Base-by-base conservation (phyloP, 2,888 invertebrate species). In the Conops quadrifasciatus region DNA sequence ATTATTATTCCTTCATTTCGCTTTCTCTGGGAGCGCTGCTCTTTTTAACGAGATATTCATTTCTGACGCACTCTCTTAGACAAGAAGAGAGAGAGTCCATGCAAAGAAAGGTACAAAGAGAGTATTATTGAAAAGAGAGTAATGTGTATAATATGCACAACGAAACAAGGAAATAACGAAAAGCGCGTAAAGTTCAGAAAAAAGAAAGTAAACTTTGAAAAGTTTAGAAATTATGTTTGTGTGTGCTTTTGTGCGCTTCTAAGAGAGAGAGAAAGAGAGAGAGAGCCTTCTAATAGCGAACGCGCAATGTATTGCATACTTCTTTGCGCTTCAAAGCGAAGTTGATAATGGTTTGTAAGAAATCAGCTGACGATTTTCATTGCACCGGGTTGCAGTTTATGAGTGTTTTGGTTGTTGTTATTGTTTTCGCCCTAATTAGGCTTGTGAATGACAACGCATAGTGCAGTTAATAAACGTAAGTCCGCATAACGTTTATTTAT, bases 321-420 rank as follows among this genome's bases (percentile, higher is more conserved):
- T 36, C 58, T 67, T 67, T 45, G 59, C n/a, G 59, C n/a, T 67
- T 67, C 24, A 16, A 47, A n/a, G n/a, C 16, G 59, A 47, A 53
- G 19, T 36, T 36, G 16, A 43, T 36, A 59, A 59, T 21, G 26
- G 16, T 58, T 60, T 66, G 43, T 26, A 65, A 65, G 60, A 36
- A 66, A 71, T 60, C 71, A 71, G 71, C 71, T 71, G 71, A 66
- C 53, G 59, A 30, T 51, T 28, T 64, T 24, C 30, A n/a, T n/a
- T n/a, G n/a, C n/a, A n/a, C 51, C n/a, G 26, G 9, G 19, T 2
- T n/a, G 59, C 58, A 28, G 16, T 58, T 56, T 4, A n/a, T 56
- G 15, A 3, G 4, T 56, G 5, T 36, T 9, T 36, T 36, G 9
- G 4, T 36, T 30, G 2, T 28, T 36, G 11, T 21, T 0, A 26